Evolutionary conservation across 2,797 vertebrate species (phyloP), one percentile per base, ranked within the genome.

Genomic region (Gallinago solitaria): DNA sequence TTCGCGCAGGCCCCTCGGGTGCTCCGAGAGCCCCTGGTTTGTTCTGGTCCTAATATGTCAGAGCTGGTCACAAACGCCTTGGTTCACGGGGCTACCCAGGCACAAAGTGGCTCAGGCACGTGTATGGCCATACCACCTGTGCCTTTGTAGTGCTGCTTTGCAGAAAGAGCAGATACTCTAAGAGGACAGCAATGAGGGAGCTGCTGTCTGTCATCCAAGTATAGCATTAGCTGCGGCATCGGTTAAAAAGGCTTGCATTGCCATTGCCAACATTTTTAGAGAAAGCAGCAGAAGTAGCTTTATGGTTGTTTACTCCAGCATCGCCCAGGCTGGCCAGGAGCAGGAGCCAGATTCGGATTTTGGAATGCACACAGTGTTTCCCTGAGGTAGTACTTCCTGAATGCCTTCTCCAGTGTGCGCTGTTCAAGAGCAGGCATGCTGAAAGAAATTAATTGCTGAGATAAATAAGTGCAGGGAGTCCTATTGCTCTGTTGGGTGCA

Each of bases 1-100:
- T 25, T 70, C 5, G 1, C 1, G 8, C 6, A 4, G 45, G 18
- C 18, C 0, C 0, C 47, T 65, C 2, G 0, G n/a, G 25, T 63
- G 35, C 37, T 64, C 54, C 17, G 13, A 65, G 63, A 37, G 23
- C 24, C 21, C 41, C 16, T 18, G 2, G 30, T 83, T 82, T 28
- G 8, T 87, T 76, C 53, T 0, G 0, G 17, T 56, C 74, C 39
- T 53, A 16, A 28, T 76, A 45, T 0, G 0, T 64, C 16, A 2
- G 82, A 79, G 70, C 27, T 53, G n/a, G 37, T 68, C 33, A 5
- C 6, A 5, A 75, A 19, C 41, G 32, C 59, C 20, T 51, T 51
- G 24, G 32, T 87, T 87, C 5, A 1, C 8, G 28, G 47, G 35
- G 35, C 65, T 78, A 4, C 30, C 17, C 5, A 39, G 39, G 37